Evolutionary conservation across 2,888 invertebrate genomes (phyloP), one percentile per base, ranked within the genome.

Genomic region (Lomographa bimaculata): DNA sequence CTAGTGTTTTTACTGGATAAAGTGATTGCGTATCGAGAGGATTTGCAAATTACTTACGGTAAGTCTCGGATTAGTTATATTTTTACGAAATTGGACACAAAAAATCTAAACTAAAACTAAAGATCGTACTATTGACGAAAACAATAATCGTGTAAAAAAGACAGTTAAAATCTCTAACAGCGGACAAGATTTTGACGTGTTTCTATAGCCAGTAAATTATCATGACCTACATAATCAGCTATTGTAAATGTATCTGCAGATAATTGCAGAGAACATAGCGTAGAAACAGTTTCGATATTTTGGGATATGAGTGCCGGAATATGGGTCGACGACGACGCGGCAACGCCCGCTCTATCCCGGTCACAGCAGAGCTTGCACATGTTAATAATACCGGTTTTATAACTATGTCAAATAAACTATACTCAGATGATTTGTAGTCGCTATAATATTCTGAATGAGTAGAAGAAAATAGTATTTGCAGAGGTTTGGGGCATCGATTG

Each of bases 331-430:
- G 68, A 56, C 69, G 72, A 64, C 62, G 72, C 68, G 82, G 79
- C 81, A 79, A 79, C 86, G 83, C 83, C 83, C 82, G 85, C 68
- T 59, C 77, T 77, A 70, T 78, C 87, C 82, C 86, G 84, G 86
- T 79, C 83, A 78, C 69, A 85, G 84, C 85, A 71, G 66, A 60
- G 62, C 63, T 69, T 66, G 64, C 67, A 75, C 63, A 68, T 69
- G 57, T 65, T 70, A 64, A 63, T 70, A 60, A 62, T 71, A 60
- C 27, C 29, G 20, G 7, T 32, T 24, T 54, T 43, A 41, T 49
- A 35, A 27, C 32, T 27, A 18, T 42, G 25, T 18, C 33, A 24
- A 10, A 27, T 25, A 9, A 27, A 21, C 16, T 12, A 25, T 30
- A n/a, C n/a, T n/a, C n/a, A n/a, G n/a, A n/a, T n/a, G n/a, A n/a